Evolutionary conservation across 2,797 vertebrate species (phyloP).

Genomic region (Heterohyrax brucei): DNA sequence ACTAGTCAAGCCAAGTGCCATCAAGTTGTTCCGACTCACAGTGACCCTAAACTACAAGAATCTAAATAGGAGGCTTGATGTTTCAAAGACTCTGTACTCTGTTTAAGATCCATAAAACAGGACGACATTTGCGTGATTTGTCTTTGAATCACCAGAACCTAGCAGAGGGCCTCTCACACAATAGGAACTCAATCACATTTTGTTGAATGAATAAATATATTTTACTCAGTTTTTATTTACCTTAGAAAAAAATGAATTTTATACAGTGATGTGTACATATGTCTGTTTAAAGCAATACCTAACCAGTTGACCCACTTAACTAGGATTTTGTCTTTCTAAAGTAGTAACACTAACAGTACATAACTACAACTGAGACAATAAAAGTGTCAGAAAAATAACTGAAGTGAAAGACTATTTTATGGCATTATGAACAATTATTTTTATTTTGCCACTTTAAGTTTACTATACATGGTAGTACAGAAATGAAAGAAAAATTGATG

Average conservation of each 20-base stretch:
- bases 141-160: not conserved
- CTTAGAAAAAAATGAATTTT: not conserved
- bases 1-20: too few relatives aligned
- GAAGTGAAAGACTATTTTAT: not conserved
- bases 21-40: too few relatives aligned
- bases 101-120: not conserved
- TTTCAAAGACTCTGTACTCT: not conserved
- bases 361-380: not conserved
- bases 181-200: not conserved
- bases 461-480: too few relatives aligned
- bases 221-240: not conserved
- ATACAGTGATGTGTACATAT: not conserved
- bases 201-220: not conserved
- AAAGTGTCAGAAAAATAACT: not conserved
- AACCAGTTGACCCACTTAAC: not conserved
- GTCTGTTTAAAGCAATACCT: not conserved
- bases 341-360: not conserved
- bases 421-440: not conserved
- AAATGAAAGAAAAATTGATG: not conserved
- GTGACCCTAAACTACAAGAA: not conserved
- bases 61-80: not conserved
- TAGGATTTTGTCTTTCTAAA: constrained; percentile 10
- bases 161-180: not conserved
- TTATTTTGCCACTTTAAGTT: not conserved
- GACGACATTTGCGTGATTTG: not conserved